Conservation (phyloP, 1,140 invertebrate species). For the Drosophila nasuta region DNA sequence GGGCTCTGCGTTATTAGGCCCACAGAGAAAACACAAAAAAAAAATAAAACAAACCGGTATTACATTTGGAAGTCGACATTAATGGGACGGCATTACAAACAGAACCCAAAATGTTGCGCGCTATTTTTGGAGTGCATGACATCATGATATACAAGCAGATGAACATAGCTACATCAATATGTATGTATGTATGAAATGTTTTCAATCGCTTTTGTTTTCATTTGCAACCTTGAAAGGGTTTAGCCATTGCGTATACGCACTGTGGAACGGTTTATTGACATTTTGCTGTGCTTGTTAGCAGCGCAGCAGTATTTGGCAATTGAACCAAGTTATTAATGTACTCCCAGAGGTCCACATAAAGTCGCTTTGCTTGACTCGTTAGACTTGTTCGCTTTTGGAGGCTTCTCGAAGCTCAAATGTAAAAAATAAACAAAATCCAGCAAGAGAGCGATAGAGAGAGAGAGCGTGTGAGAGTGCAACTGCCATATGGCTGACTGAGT, state of each 20-base stretch:
- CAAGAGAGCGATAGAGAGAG: slow-evolving; percentile 4
- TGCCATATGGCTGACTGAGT: slow-evolving; percentile 60
- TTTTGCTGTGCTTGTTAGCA: slow-evolving; percentile 22
- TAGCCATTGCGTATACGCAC: slow-evolving; percentile 33
- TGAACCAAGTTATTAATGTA: slow-evolving; percentile 1
- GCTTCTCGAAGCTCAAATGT: slow-evolving; percentile 70
- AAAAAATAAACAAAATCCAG: slow-evolving; percentile 73
- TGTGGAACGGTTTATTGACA: slow-evolving; percentile 13
- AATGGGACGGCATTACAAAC: slow-evolving; percentile 23
- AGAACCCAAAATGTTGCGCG: slow-evolving; percentile 19
- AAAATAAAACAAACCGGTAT: slow-evolving; percentile 53
- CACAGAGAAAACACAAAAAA: not conserved
- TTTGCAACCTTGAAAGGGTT: slow-evolving; percentile 47
- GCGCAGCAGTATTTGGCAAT: not conserved
- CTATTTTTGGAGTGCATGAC: slow-evolving; percentile 53
- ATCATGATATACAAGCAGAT: slow-evolving; percentile 40
- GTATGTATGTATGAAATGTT: not conserved
- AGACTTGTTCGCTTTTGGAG: slow-evolving; percentile 33
- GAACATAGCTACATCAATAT: slow-evolving; percentile 4
- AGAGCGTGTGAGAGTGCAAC: slow-evolving; percentile 5
- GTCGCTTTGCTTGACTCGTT: slow-evolving; percentile 19
- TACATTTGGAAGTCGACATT: slow-evolving; percentile 32
- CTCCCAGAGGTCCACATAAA: not conserved
- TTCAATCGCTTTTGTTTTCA: slow-evolving; percentile 35
- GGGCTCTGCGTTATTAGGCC: not conserved